Evolutionary conservation across 2,888 invertebrate genomes (phyloP).

Genomic region (Hydroisotoma schaefferi): DNA sequence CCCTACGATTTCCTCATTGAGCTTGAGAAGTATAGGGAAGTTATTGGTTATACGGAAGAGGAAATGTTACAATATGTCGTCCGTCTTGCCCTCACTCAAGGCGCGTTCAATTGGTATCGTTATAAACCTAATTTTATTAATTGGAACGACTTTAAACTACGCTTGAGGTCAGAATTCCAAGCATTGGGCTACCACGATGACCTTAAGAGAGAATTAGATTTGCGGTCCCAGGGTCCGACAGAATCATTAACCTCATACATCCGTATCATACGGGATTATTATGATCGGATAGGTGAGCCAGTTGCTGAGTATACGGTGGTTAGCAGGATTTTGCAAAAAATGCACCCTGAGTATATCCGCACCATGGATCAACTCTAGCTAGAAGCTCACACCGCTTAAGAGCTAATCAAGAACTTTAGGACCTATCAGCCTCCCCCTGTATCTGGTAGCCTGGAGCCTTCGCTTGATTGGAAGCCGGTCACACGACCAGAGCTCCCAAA

Average conservation of each 20-base stretch:
- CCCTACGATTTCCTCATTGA: constrained; percentile 33
- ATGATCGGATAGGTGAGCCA: constrained; percentile 17
- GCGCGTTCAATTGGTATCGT: constrained; percentile 30
- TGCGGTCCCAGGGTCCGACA: constrained; percentile 25
- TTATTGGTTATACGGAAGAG: constrained; percentile 18
- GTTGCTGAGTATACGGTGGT: neutral
- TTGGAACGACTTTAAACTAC: constrained; percentile 20
- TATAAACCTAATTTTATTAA: constrained; percentile 14
- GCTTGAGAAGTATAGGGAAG: constrained; percentile 21
- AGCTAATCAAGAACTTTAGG: neutral
- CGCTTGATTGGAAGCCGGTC: neutral
- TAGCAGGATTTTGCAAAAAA: neutral
- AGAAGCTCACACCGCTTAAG: neutral
- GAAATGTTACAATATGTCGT: constrained; percentile 26
- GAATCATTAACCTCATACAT: constrained; percentile 25
- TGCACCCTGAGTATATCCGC: no score
- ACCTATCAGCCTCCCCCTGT: neutral
- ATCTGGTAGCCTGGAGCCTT: neutral
- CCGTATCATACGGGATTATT: constrained; percentile 20
- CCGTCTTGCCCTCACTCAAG: constrained; percentile 20
- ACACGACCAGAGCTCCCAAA: neutral
- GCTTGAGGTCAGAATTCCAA: constrained; percentile 26
- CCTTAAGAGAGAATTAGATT: constrained; percentile 24
- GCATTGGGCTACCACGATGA: constrained; percentile 25
- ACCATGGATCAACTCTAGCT: neutral